A percentile compares a stretch with the other conserved stretches of the same genome.
phyloP scores from a whole-genome alignment of 2,797 vertebrate genomes.

The Threskiornis aethiopicus region DNA sequence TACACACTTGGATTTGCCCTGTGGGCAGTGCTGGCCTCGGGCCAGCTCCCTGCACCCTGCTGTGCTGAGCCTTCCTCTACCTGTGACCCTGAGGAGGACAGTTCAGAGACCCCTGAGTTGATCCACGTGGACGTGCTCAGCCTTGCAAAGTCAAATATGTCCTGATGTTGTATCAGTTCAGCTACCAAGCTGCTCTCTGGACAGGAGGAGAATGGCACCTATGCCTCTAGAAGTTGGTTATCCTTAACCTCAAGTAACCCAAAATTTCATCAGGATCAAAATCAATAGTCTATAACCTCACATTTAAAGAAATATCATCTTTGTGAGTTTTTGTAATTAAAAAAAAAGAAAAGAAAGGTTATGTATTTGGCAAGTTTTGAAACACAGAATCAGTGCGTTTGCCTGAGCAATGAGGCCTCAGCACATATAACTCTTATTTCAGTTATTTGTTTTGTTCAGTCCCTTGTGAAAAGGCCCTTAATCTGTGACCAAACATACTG shows the following conservation, averaged over 20 bases:
- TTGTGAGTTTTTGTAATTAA: neutral
- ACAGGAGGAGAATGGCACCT: neutral
- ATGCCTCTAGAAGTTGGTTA: neutral
- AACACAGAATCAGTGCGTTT: slow-evolving; percentile 28
- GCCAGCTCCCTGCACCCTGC: neutral
- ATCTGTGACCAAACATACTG: slow-evolving; percentile 60
- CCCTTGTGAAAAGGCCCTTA: slow-evolving; percentile 51
- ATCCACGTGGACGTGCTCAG: neutral
- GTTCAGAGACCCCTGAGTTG: neutral
- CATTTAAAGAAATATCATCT: slow-evolving; percentile 41
- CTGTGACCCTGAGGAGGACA: neutral
- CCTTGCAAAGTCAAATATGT: neutral
- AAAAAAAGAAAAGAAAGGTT: neutral
- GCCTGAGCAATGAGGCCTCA: neutral
- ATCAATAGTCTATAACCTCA: slow-evolving; percentile 19
- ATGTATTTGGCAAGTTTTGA: slow-evolving; percentile 39
- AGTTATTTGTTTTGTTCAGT: slow-evolving; percentile 58
- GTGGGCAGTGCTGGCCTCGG: neutral
- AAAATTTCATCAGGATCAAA: slow-evolving; percentile 24
- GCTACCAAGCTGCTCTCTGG: neutral
- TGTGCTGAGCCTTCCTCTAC: neutral
- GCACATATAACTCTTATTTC: neutral
- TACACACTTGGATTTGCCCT: neutral
- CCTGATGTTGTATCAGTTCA: neutral
- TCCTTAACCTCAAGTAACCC: neutral